Percentiles rank a stretch among this genome's conserved stretches.
phyloP scores from a whole-genome alignment of 2,797 vertebrate species.

The Coregonus suidteri region DNA sequence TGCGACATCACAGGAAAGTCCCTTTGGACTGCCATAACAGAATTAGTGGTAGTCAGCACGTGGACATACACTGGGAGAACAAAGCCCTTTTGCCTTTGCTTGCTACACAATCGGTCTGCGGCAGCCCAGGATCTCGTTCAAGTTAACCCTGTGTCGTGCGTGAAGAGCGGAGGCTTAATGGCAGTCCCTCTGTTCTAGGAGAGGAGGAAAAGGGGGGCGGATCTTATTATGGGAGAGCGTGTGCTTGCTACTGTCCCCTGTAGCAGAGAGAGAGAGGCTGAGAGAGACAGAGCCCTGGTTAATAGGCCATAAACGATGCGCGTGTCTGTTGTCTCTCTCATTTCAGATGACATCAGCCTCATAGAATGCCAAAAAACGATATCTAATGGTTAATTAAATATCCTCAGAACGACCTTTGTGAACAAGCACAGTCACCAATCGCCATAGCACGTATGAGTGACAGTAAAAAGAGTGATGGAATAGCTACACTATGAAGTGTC shows the following conservation, averaged over 20 bases:
- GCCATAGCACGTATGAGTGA: not conserved
- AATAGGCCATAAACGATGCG: not conserved
- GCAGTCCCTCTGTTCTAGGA: not conserved
- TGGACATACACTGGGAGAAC: not conserved
- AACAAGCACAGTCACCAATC: too few relatives aligned
- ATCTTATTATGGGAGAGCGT: too few relatives aligned
- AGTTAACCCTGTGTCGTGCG: not conserved
- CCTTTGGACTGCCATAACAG: not conserved
- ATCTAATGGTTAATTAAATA: too few relatives aligned
- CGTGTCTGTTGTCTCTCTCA: not conserved
- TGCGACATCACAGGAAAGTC: slow-evolving; percentile 6
- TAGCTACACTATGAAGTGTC: not conserved
- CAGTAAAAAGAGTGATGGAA: not conserved
- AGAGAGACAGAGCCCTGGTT: not conserved
- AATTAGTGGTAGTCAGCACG: not conserved
- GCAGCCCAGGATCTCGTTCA: not conserved
- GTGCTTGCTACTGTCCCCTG: too few relatives aligned
- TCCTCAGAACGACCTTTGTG: too few relatives aligned
- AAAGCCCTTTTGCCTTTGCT: not conserved
- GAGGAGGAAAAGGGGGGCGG: too few relatives aligned
- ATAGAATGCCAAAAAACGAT: not conserved
- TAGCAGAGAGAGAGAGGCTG: too few relatives aligned
- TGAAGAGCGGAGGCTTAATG: not conserved
- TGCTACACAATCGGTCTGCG: not conserved
- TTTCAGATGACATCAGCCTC: not conserved